A percentile compares a stretch with the other conserved stretches of the same genome.
phyloP scores from a whole-genome alignment of 1,140 invertebrate genomes.

The Pseudoatta argentina region DNA sequence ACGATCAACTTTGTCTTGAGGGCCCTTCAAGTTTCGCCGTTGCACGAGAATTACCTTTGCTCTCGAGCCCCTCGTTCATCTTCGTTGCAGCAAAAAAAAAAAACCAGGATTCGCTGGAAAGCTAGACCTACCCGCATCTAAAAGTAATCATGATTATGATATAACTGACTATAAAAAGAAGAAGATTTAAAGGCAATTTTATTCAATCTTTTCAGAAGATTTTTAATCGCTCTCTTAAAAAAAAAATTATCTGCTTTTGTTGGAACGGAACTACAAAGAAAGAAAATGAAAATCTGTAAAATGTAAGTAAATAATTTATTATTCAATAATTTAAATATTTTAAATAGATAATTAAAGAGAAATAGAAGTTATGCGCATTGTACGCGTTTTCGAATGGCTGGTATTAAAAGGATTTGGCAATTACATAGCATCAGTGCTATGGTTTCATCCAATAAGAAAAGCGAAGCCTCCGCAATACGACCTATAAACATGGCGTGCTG shows the following conservation, averaged over 20 bases:
- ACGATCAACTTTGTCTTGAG: slow-evolving; percentile 72
- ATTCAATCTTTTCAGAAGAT: background rate
- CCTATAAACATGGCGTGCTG: slow-evolving; percentile 60
- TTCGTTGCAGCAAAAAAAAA: slow-evolving; percentile 6
- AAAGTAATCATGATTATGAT: slow-evolving; percentile 32
- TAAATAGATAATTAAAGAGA: background rate
- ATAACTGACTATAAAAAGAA: background rate
- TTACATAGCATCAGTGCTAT: slow-evolving; percentile 76
- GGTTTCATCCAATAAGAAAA: slow-evolving; percentile 83
- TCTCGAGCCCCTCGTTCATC: slow-evolving; percentile 49
- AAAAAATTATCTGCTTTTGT: background rate
- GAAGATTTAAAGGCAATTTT: background rate
- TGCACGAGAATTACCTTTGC: slow-evolving; percentile 69
- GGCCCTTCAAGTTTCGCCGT: slow-evolving; percentile 55
- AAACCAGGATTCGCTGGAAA: slow-evolving; percentile 1
- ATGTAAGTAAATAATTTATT: background rate
- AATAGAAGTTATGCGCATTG: background rate
- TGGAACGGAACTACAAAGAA: background rate
- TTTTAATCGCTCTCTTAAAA: background rate
- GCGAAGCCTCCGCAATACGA: slow-evolving; percentile 77
- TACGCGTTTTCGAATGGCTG: slow-evolving; percentile 51
- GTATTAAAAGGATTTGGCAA: slow-evolving; percentile 79
- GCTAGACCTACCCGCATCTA: background rate
- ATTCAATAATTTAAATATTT: background rate
- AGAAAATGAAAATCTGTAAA: background rate